Base-by-base conservation (phyloP, 2,888 invertebrate genomes). In the Drosophila parthenogenetica region DNA sequence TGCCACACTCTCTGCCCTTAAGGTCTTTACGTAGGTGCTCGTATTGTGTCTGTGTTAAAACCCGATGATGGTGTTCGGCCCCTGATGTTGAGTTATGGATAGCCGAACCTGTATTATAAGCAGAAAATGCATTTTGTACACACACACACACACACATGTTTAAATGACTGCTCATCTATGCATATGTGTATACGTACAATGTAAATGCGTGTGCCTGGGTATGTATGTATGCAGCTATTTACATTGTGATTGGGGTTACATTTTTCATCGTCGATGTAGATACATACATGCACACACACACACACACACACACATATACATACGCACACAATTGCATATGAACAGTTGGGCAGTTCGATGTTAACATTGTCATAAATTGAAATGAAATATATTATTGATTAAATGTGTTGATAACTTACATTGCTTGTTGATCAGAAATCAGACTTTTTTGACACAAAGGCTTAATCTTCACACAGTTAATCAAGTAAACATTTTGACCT, bases 91-190 rank as follows among this genome's bases (percentile, higher is more conserved):
- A 43, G 59, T 46, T 73, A 39, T 65, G 50, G 45, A 61, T 57
- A 59, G 51, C 61, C 69, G 76, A 77, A 78, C 77, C 77, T 60
- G 77, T 77, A 71, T 70, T 59, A 59, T 48, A 76, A 50, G 32
- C 58, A 69, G 60, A 53, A 67, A 70, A 64, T 79, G 74, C 67
- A 79, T 67, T 79, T 79, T 64, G 29, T 55, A 48, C 58, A 43
- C 49, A 63, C 32, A 17, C 16, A 40, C 35, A n/a, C 37, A 42
- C 55, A 11, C 43, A 37, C 61, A 35, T 51, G 35, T 17, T 25
- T 10, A 50, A 54, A 42, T 61, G 57, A 37, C 32, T 57, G 19
- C n/a, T 17, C 43, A 14, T 46, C n/a, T 66, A 40, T 42, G 40
- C 13, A 35, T 49, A 19, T 55, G 17, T 42, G 14, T 22, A 45